Percentiles rank a stretch among this genome's conserved stretches.
Conservation (phyloP, 2,888 invertebrate genomes). For the Poecilobothrus nobilitatus region DNA sequence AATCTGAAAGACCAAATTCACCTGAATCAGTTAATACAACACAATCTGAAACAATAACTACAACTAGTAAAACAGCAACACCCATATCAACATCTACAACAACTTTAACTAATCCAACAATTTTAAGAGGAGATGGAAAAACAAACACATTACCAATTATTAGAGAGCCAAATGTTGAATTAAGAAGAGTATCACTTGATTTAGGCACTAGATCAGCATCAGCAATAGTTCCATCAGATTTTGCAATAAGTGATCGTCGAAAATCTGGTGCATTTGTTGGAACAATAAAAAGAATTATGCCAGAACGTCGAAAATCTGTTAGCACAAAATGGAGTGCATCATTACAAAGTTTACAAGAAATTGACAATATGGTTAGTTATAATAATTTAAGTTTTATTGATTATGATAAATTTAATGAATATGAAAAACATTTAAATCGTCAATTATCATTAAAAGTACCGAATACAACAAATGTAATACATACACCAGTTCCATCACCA, state of each 20-base stretch:
- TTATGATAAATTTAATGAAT: conserved; percentile 48
- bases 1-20: conserved; percentile 35
- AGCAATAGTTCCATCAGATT: neutral
- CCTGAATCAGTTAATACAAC: conserved; percentile 30
- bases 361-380: conserved; percentile 50
- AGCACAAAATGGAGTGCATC: conserved; percentile 48
- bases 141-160: neutral
- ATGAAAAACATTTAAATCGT: conserved; percentile 40
- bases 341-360: conserved; percentile 48
- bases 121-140: neutral
- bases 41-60: conserved; percentile 26
- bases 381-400: conserved; percentile 51
- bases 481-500: neutral
- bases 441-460: conserved; percentile 28
- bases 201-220: neutral
- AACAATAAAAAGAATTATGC: conserved; percentile 16
- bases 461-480: neutral
- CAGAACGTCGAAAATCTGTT: conserved; percentile 33
- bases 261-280: conserved; percentile 12
- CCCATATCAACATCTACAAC: conserved; percentile 5
- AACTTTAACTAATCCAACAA: no score
- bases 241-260: conserved; percentile 1
- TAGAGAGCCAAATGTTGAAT: neutral
- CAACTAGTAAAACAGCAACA: conserved; percentile 16
- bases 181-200: neutral